phyloP scores from a whole-genome alignment of 1,140 invertebrate genomes.

The Eufriesea mexicana region DNA sequence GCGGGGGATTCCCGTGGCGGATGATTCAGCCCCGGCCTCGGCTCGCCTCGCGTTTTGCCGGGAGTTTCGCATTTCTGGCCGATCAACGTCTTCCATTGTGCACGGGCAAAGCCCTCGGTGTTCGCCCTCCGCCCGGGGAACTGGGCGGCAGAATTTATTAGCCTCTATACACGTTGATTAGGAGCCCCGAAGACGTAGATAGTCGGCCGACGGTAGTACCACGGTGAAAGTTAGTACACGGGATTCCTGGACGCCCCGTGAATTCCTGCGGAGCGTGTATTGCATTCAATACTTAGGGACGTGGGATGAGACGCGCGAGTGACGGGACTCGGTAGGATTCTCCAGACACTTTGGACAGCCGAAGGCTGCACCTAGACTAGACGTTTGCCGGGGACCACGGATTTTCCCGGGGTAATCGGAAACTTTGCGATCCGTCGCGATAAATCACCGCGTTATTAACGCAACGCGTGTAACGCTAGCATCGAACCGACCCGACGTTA shows the following conservation, averaged over 20 bases:
- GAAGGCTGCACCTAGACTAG: too few species aligned
- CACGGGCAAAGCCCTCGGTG: background rate
- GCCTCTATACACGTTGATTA: constrained; percentile 13
- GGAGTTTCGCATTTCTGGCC: background rate
- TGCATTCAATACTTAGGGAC: constrained; percentile 10
- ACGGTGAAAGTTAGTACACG: background rate
- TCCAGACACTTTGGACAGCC: constrained; percentile 31
- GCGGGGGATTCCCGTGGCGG: background rate
- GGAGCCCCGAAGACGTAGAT: background rate
- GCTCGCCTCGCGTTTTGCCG: background rate
- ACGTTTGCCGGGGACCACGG: too few species aligned
- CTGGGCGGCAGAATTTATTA: constrained; percentile 14
- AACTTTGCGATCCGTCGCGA: background rate
- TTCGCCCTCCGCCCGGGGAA: too few species aligned
- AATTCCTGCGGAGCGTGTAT: constrained; percentile 17
- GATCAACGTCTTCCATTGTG: background rate
- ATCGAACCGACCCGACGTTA: background rate
- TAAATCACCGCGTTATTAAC: constrained; percentile 20
- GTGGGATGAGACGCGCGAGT: background rate
- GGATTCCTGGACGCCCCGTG: constrained; percentile 1
- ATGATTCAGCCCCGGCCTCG: background rate
- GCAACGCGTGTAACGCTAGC: constrained; percentile 3
- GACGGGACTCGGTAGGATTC: constrained; percentile 9
- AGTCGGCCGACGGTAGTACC: background rate
- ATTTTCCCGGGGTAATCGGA: too few species aligned